Evolutionary conservation across 2,113 vertebrate species (phyloP).

Genomic region (Dasyornis broadbenti): DNA sequence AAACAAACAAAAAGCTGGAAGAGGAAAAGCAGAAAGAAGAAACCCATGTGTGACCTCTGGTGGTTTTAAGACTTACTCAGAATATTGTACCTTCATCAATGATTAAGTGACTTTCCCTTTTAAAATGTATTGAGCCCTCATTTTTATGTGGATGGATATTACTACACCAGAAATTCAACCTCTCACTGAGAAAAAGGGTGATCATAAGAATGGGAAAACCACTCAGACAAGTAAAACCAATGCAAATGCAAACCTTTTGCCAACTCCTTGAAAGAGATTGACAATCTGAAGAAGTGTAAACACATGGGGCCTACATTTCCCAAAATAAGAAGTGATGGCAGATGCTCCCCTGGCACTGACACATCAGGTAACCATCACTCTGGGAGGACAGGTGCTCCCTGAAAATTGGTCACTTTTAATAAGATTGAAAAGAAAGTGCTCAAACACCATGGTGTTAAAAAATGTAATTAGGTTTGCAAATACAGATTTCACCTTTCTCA

Average conservation of each 20-base stretch:
- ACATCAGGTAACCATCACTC: background rate
- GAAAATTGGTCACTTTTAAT: background rate
- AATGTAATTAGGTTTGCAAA: background rate
- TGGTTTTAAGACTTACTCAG: background rate
- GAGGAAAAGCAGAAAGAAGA: background rate
- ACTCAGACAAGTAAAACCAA: background rate
- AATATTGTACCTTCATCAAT: background rate
- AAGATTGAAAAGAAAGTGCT: background rate
- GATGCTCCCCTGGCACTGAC: background rate
- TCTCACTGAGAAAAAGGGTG: background rate
- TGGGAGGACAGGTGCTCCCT: background rate
- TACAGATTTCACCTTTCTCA: background rate
- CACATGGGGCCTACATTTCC: background rate
- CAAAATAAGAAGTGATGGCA: background rate
- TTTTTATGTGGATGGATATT: background rate
- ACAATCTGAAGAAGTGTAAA: background rate
- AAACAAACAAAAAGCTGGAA: background rate
- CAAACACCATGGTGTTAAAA: background rate
- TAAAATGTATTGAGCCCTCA: background rate
- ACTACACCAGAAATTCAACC: background rate
- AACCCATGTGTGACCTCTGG: background rate
- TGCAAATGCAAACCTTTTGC: background rate
- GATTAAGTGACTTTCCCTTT: background rate
- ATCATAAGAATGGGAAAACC: background rate
- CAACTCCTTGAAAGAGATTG: background rate